Evolutionary conservation across 2,888 invertebrate species (phyloP).

Genomic region (Drosophila fungiperda): DNA sequence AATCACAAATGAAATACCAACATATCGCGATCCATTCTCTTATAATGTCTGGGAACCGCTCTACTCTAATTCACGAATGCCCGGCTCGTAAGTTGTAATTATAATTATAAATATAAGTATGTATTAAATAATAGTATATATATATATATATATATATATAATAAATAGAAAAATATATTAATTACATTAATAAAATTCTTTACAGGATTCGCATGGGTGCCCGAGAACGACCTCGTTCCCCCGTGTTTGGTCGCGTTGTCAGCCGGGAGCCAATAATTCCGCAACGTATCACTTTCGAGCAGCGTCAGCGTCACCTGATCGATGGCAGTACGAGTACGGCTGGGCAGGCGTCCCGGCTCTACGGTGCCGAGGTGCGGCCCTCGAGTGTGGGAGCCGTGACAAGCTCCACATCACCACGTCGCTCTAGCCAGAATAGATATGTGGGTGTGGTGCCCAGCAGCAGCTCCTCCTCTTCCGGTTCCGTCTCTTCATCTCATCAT

Average conservation of each 20-base stretch:
- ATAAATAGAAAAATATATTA: too few relatives aligned
- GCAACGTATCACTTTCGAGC: slow-evolving; percentile 57
- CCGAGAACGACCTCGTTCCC: slow-evolving; percentile 85
- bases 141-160: background rate
- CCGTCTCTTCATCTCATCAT: background rate
- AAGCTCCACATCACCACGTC: slow-evolving; percentile 49
- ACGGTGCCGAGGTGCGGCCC: slow-evolving; percentile 83
- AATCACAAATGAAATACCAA: slow-evolving; percentile 94
- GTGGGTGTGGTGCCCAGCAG: slow-evolving; percentile 51
- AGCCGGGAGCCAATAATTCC: slow-evolving; percentile 88
- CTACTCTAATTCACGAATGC: slow-evolving; percentile 86
- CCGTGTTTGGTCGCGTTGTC: slow-evolving; percentile 90
- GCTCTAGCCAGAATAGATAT: slow-evolving; percentile 74
- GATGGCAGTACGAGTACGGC: slow-evolving; percentile 82
- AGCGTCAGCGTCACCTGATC: slow-evolving; percentile 84
- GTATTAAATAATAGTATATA: background rate
- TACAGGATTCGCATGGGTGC: slow-evolving; percentile 83
- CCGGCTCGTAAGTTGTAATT: slow-evolving; percentile 86
- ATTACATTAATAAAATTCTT: background rate
- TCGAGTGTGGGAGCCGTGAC: slow-evolving; percentile 54
- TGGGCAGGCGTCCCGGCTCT: slow-evolving; percentile 79
- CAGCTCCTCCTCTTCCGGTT: background rate
- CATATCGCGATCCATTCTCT: slow-evolving; percentile 92
- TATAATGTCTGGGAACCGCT: slow-evolving; percentile 93
- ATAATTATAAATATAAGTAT: background rate